phyloP scores from a whole-genome alignment of 2,797 vertebrate genomes.

The Notamacropus eugenii region DNA sequence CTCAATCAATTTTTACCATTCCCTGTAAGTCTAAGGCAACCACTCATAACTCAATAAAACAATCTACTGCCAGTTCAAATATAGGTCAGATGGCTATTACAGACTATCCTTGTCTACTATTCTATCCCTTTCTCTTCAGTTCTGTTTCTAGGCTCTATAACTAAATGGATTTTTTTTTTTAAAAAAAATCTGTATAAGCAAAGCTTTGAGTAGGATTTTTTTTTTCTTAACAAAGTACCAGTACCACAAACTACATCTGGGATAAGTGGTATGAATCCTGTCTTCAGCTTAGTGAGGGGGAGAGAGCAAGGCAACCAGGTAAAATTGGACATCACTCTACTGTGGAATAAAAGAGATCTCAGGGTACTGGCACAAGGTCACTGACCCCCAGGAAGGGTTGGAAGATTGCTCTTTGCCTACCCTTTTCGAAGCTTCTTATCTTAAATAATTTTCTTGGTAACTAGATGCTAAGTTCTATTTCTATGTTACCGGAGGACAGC shows the following conservation, averaged over 20 bases:
- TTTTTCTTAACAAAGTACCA: background rate
- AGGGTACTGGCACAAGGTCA: background rate
- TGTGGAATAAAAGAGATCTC: background rate
- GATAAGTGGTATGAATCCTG: background rate
- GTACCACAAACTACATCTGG: background rate
- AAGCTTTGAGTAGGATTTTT: background rate
- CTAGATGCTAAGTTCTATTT: background rate
- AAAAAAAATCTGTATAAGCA: background rate
- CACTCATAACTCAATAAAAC: conserved; percentile 50
- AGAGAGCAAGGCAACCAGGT: background rate
- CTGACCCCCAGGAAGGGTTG: background rate
- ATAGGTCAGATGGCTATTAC: conserved; percentile 54
- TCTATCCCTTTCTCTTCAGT: conserved; percentile 27
- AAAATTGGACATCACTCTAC: background rate
- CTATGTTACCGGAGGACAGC: background rate
- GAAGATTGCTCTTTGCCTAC: background rate
- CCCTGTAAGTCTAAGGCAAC: conserved; percentile 35
- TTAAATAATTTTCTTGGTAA: background rate
- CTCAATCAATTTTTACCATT: conserved; percentile 59
- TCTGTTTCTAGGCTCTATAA: background rate
- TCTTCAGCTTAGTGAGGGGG: background rate
- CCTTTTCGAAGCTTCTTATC: background rate
- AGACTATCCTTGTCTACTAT: conserved; percentile 33
- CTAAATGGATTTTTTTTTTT: background rate
- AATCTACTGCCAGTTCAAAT: conserved; percentile 63